phyloP scores from a whole-genome alignment of 2,888 invertebrate genomes.

The Caenorhabditis angaria region DNA sequence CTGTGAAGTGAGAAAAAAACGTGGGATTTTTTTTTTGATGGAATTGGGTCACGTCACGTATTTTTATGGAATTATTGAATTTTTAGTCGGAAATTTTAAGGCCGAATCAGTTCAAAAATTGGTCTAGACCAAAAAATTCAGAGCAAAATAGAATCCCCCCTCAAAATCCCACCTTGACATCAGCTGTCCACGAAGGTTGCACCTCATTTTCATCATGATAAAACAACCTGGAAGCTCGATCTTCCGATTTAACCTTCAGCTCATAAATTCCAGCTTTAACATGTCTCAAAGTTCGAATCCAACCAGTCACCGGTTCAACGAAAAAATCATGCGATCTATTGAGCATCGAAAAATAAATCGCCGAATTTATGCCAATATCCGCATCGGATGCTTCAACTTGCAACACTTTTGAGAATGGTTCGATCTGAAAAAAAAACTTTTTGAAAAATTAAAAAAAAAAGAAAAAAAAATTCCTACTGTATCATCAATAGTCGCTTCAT shows the following conservation, averaged over 20 bases:
- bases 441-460: background rate
- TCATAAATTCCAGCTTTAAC: constrained; percentile 52
- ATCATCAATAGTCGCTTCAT: constrained; percentile 76
- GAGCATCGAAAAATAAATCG: constrained; percentile 90
- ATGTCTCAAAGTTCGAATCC: constrained; percentile 56
- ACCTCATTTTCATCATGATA: constrained; percentile 55
- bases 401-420: constrained; percentile 59
- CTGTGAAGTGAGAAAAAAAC: background rate
- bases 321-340: constrained; percentile 81
- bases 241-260: constrained; percentile 59
- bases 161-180: constrained; percentile 41
- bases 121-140: too few species aligned
- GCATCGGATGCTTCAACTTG: constrained; percentile 87
- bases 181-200: constrained; percentile 46
- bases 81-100: too few species aligned
- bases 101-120: too few species aligned
- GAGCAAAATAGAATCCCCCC: too few species aligned
- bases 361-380: constrained; percentile 92
- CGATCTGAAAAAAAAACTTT: constrained; percentile 36
- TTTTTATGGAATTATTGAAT: too few species aligned
- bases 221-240: constrained; percentile 63
- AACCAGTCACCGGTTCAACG: constrained; percentile 85
- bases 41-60: too few species aligned
- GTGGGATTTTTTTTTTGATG: background rate
- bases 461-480: constrained; percentile 34